These are phyloP conservation scores for Phalacrocorax brasilianus DNA, from an alignment of 2,113 vertebrate species.

Conservation along the genomic window DNA sequence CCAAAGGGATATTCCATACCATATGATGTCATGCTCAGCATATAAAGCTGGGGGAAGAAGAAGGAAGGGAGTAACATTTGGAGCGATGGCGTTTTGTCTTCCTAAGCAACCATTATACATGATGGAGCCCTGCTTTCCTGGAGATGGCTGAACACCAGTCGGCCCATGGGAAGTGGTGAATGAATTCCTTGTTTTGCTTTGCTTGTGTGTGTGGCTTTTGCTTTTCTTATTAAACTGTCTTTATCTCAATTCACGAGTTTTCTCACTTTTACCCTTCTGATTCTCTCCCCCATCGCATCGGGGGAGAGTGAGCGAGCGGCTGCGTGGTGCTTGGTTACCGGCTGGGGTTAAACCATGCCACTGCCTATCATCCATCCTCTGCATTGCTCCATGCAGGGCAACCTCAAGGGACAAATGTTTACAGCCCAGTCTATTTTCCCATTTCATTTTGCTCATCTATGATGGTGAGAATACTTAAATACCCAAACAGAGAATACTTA, in stretches of 20 bases:
- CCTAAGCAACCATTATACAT: not conserved
- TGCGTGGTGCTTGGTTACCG: not conserved
- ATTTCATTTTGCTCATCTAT: not conserved
- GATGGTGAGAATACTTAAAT: not conserved
- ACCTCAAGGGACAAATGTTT: not conserved
- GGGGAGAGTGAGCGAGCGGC: not conserved
- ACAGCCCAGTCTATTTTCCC: not conserved
- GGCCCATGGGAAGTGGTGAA: not conserved
- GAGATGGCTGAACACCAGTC: not conserved
- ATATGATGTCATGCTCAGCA: not conserved
- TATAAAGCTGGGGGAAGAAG: not conserved
- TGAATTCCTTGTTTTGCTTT: not conserved
- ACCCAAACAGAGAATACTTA: constrained; percentile 27
- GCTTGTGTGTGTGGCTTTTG: not conserved
- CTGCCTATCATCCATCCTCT: not conserved
- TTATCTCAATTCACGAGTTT: not conserved
- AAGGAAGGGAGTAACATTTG: not conserved
- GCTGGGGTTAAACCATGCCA: not conserved
- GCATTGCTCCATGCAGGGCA: not conserved
- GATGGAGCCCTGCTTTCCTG: not conserved
- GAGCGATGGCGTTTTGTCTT: not conserved
- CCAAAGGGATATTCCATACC: not conserved
- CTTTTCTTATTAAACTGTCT: not conserved
- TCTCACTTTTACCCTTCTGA: not conserved
- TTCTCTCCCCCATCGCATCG: not conserved